Conservation (phyloP, 2,113 vertebrate species). For the Echinops telfairi region DNA sequence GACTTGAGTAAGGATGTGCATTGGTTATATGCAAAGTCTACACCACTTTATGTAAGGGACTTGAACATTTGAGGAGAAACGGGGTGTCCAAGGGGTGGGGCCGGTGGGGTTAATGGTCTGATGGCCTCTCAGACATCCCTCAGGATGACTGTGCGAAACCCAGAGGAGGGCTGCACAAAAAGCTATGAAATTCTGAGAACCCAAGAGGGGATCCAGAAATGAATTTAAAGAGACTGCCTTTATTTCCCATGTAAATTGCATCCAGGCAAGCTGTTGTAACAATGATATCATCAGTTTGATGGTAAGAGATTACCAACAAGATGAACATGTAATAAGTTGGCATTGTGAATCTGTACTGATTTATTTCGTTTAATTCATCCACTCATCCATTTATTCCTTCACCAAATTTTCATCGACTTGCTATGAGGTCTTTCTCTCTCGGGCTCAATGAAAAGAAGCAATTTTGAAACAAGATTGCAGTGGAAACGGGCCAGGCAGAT, state of each 20-base stretch:
- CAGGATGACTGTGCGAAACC: too few species aligned
- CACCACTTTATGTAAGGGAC: too few species aligned
- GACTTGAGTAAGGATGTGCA: too few species aligned
- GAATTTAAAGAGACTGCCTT: background rate
- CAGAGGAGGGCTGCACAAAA: background rate
- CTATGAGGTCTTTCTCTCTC: background rate
- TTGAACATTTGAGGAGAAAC: too few species aligned
- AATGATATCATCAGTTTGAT: background rate
- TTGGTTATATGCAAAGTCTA: too few species aligned
- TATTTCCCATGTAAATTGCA: background rate
- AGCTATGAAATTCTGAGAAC: background rate
- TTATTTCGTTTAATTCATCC: background rate
- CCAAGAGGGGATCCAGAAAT: background rate
- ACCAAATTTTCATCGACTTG: background rate
- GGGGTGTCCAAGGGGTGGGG: too few species aligned
- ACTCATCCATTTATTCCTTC: background rate
- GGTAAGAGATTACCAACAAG: constrained; percentile 30
- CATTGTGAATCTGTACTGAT: background rate
- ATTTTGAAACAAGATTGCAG: constrained; percentile 1
- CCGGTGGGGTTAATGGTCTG: too few species aligned
- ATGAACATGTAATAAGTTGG: background rate
- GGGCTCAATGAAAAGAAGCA: background rate
- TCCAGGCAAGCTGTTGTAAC: background rate
- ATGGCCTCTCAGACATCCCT: too few species aligned
- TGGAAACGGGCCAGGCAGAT: background rate